These are phyloP conservation scores for Lucinisca nassula DNA, from an alignment of 2,888 invertebrate species.

Conservation along the genomic window DNA sequence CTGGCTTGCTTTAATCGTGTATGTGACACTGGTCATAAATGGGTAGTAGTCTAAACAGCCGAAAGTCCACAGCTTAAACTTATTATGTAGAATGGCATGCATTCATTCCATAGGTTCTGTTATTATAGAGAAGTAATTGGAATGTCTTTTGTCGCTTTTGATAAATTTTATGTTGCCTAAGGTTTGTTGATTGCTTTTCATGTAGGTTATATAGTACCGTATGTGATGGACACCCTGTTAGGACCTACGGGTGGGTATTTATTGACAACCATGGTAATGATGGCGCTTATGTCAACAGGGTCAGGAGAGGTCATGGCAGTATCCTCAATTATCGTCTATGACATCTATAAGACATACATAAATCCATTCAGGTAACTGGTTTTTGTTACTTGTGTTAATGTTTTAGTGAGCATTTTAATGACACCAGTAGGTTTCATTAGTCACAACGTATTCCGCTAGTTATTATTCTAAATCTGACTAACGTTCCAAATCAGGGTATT, in stretches of 20 bases:
- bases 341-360: constrained; percentile 83
- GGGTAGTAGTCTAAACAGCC: no score
- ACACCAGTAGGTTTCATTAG: no score
- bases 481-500: no score
- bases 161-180: neutral
- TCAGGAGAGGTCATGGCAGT: constrained; percentile 84
- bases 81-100: no score
- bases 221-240: constrained; percentile 72
- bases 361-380: constrained; percentile 80
- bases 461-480: no score
- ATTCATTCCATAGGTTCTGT: no score
- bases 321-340: constrained; percentile 80
- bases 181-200: neutral
- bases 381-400: no score
- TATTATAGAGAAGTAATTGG: neutral
- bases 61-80: no score
- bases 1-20: no score
- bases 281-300: constrained; percentile 75
- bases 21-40: no score
- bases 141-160: neutral
- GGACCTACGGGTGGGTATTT: constrained; percentile 76
- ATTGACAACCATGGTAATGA: constrained; percentile 78
- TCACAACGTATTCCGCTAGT: no score
- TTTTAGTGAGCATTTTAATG: no score
- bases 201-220: constrained; percentile 78